Conservation (phyloP, 2,797 vertebrate genomes). For the Crax fasciolata region DNA sequence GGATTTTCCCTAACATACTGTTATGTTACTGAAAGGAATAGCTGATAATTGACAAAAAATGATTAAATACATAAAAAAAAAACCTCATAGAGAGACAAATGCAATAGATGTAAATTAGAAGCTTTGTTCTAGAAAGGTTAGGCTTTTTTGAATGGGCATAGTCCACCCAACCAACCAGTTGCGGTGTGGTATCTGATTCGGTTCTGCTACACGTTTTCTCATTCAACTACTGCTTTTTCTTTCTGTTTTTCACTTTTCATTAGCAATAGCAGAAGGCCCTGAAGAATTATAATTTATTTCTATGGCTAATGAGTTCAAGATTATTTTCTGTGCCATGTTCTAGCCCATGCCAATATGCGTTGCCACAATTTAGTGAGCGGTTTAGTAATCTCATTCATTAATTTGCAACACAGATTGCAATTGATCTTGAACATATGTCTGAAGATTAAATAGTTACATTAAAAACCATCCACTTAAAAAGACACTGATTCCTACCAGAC, state of each 20-base stretch:
- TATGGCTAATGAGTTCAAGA: background rate
- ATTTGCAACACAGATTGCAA: slow-evolving; percentile 5
- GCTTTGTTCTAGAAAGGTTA: background rate
- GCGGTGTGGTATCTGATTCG: background rate
- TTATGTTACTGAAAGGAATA: slow-evolving; percentile 3
- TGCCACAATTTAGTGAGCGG: background rate
- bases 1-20: background rate
- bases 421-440: background rate
- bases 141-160: background rate
- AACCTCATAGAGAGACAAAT: background rate
- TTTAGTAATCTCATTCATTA: slow-evolving; percentile 21
- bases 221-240: background rate
- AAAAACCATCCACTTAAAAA: background rate
- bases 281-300: slow-evolving; percentile 11
- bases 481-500: background rate
- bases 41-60: background rate
- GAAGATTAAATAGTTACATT: slow-evolving; percentile 5
- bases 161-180: background rate
- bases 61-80: background rate
- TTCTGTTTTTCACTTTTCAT: background rate
- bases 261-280: background rate
- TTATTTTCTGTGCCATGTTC: background rate
- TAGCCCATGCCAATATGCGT: background rate
- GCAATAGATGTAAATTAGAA: background rate
- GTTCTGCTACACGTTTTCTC: background rate